These are phyloP conservation scores for Hoplostethus mediterraneus DNA, from an alignment of 2,797 vertebrate species.

Conservation along the genomic window DNA sequence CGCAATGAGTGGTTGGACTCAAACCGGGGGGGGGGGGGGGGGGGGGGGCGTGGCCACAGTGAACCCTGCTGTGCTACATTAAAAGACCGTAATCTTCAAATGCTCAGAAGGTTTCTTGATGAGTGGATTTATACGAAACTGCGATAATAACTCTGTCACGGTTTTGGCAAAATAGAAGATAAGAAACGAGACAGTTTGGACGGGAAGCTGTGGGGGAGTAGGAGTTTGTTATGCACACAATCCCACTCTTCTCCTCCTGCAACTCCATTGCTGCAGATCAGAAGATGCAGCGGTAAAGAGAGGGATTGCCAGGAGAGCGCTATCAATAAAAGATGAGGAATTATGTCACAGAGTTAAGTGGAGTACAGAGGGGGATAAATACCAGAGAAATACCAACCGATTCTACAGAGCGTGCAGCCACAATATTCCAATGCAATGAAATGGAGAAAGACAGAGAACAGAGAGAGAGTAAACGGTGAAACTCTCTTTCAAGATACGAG, in stretches of 20 bases:
- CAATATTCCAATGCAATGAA: background rate
- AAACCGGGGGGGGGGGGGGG: too few relatives aligned
- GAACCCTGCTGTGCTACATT: too few relatives aligned
- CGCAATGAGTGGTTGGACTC: too few relatives aligned
- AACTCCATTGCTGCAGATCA: background rate
- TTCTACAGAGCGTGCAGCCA: too few relatives aligned
- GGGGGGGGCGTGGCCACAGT: too few relatives aligned
- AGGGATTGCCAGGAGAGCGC: background rate
- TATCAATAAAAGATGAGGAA: slow-evolving; percentile 6
- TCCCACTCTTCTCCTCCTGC: too few relatives aligned
- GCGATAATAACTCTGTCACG: slow-evolving; percentile 6
- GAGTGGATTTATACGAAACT: slow-evolving; percentile 15
- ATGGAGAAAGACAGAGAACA: background rate
- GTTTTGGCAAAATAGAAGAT: slow-evolving; percentile 23
- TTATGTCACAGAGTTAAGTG: background rate
- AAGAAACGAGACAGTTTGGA: slow-evolving; percentile 5
- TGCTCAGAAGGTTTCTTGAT: background rate
- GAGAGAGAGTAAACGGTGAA: background rate
- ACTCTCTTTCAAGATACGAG: too few relatives aligned
- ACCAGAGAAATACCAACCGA: too few relatives aligned
- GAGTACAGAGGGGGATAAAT: too few relatives aligned
- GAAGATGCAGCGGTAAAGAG: background rate
- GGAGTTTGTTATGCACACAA: too few relatives aligned
- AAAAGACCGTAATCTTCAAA: too few relatives aligned
- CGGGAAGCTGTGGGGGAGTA: background rate